Evolutionary conservation across 2,797 vertebrate species (phyloP), one percentile per base, ranked within the genome.

Genomic region (Streptopelia turtur): DNA sequence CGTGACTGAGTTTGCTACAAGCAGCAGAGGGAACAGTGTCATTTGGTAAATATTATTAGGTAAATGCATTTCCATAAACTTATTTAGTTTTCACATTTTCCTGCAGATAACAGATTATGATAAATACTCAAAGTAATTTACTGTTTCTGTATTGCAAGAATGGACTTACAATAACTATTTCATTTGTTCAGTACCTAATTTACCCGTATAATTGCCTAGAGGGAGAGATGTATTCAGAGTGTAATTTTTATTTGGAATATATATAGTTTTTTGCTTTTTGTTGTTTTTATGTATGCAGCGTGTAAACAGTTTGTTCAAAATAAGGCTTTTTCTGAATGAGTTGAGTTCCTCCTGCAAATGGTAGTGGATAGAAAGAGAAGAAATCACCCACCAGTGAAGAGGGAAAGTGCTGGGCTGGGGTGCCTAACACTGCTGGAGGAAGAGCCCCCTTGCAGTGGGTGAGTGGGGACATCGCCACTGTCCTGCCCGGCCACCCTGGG

Each of bases 31-130:
- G 53, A 95, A 95, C 2, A 28, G 55, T 96, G 47, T 95, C 59
- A 87, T 92, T 97, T 95, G 82, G 76, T 95, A 95, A 93, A 96
- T 92, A 95, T 84, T 91, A 91, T 89, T 96, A 83, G 93, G 90
- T 94, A 91, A 95, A 96, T 72, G 23, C 66, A 95, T 93, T 97
- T 97, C 41, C 76, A 82, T 87, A 77, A 76, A 85, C 93, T 81
- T 94, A 66, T 91, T 81, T 77, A 41, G 25, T 93, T 97, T 96
- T 94, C 37, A 76, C 43, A 68, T 78, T 94, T 96, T 71, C 87
- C 30, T 76, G 60, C 79, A 83, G 75, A 81, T 93, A 96, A 86
- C 21, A 49, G 66, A 89, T 94, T 83, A 93, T 97, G 70, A 97
- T 94, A 86, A 96, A 92, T 74, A 83, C 37, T 89, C 61, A 57